Evolutionary conservation across 2,113 vertebrate genomes (phyloP), one percentile per base, ranked within the genome.

Genomic region (Heterocephalus glaber): DNA sequence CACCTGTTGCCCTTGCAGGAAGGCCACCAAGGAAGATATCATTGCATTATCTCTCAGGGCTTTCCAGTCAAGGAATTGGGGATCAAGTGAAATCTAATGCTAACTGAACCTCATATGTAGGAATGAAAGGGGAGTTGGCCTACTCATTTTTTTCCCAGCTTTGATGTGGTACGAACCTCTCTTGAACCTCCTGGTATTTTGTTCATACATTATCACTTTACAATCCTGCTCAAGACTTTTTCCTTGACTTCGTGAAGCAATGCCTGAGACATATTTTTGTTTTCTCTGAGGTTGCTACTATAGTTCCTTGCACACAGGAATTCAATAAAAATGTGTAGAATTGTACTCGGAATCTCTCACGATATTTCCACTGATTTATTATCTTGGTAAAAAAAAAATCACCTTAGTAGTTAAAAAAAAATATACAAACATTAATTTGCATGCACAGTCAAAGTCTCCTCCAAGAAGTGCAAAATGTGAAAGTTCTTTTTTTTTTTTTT

Each of bases 301-400:
- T n/a, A 74, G 49, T 54, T 96, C 49, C 84, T 82, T 92, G 35
- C n/a, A 95, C 19, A 16, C 2, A 86, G 86, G 52, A 92, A 95
- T 66, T 83, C 60, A 91, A 58, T 92, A 94, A 94, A 92, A 91
- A 68, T 85, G 44, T 56, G 54, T 38, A 92, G 33, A 22, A 89
- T 4, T 95, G 72, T 38, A 81, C 9, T 84, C 72, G 96, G n/a
- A 95, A n/a, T 61, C 90, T 96, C 33, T 83, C 49, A 82, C 17
- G 49, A 35, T 61, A 93, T 90, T 96, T 96, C 58, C 74, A 92
- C 58, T 70, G 58, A 93, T 90, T 85, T 94, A 90, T 86, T 83
- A 96, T 93, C 61, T 84, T 74, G 3, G n/a, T 86, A 90, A 89
- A 97, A 76, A 90, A 86, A 12, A 85, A 86, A 90, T 85, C 54